A percentile compares a stretch with the other conserved stretches of the same genome.
These are phyloP conservation scores for Oxytorus armatus DNA, from an alignment of 2,888 invertebrate genomes.

Conservation along the genomic window DNA sequence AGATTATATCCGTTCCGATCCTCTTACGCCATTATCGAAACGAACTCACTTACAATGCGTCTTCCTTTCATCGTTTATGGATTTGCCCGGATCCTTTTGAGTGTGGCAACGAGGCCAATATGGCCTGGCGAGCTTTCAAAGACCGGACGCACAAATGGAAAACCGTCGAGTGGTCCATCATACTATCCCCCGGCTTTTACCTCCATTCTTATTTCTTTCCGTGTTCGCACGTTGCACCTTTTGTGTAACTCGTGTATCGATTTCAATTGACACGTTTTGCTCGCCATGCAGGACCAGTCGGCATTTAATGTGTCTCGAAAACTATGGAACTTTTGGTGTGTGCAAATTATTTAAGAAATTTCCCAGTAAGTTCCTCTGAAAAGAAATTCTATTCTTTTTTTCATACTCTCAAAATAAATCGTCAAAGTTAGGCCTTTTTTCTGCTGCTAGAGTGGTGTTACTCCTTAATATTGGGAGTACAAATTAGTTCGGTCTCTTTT, in stretches of 20 bases:
- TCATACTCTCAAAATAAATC: no score
- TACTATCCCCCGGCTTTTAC: constrained; percentile 50
- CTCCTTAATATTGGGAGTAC: no score
- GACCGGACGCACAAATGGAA: constrained; percentile 65
- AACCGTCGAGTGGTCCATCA: constrained; percentile 60
- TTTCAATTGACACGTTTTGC: not conserved
- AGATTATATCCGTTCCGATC: constrained; percentile 77
- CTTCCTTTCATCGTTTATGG: constrained; percentile 65
- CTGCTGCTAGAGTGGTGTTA: no score
- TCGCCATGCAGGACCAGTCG: not conserved
- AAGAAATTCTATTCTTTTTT: no score
- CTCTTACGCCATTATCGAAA: constrained; percentile 78
- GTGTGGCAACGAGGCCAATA: constrained; percentile 62
- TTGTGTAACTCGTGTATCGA: not conserved
- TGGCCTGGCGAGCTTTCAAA: constrained; percentile 50
- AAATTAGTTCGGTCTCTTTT: no score
- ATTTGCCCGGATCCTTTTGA: constrained; percentile 68
- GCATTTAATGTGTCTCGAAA: not conserved
- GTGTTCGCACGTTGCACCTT: constrained; percentile 31
- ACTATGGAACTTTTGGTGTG: not conserved
- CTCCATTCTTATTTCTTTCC: constrained; percentile 61
- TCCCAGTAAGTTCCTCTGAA: no score
- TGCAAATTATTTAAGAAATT: no score
- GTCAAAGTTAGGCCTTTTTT: no score
- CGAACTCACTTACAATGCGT: constrained; percentile 68